A percentile compares a stretch with the other conserved stretches of the same genome.
These are phyloP conservation scores for Nemoura dubitans DNA, from an alignment of 2,888 invertebrate genomes.

Conservation along the genomic window DNA sequence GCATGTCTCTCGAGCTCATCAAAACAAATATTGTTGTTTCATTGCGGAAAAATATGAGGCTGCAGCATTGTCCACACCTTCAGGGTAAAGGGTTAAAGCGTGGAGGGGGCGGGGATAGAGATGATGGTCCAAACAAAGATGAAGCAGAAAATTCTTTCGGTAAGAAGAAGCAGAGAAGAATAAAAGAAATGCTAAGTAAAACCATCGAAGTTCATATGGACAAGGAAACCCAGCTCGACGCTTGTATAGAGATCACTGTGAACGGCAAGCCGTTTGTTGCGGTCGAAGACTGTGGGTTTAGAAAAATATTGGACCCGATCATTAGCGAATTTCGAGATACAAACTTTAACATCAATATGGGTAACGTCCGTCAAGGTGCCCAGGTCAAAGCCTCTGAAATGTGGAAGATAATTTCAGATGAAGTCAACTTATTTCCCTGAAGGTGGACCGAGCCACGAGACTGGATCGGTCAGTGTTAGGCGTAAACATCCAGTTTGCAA, in stretches of 20 bases:
- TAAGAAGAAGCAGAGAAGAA: too few species aligned
- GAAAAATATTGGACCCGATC: not conserved
- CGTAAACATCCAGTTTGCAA: slow-evolving; percentile 47
- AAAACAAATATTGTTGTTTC: too few species aligned
- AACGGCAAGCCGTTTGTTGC: not conserved
- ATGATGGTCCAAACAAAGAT: too few species aligned
- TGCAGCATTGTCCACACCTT: too few species aligned
- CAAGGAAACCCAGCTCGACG: not conserved
- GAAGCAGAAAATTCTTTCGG: too few species aligned
- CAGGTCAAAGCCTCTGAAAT: not conserved
- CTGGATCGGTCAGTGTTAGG: slow-evolving; percentile 45
- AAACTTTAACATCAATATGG: not conserved
- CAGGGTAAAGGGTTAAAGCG: too few species aligned
- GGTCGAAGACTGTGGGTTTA: not conserved
- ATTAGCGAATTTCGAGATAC: not conserved
- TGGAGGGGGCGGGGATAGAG: too few species aligned
- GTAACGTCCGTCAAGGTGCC: not conserved
- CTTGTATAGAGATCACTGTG: slow-evolving; percentile 1
- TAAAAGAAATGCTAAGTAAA: too few species aligned
- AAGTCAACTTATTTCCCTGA: slow-evolving; percentile 41
- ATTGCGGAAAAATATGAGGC: too few species aligned
- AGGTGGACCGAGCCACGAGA: slow-evolving; percentile 45
- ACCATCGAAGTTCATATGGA: not conserved
- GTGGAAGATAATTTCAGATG: not conserved
- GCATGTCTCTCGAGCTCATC: too few species aligned